Base-by-base conservation (phyloP, 2,113 vertebrate genomes). In the Sceloporus tristichus region DNA sequence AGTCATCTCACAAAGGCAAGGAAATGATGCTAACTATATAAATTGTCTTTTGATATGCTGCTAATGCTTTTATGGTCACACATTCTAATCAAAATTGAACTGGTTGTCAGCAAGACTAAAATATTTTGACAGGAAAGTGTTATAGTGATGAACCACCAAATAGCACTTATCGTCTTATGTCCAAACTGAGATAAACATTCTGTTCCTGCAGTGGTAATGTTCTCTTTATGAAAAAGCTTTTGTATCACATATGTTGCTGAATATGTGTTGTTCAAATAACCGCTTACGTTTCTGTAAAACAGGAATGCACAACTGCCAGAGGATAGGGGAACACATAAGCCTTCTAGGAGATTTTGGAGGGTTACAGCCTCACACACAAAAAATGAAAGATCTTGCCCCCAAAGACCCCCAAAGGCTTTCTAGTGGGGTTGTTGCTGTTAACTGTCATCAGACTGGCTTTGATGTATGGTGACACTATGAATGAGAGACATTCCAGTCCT, bases 111-210 rank as follows among this genome's bases (percentile, higher is more conserved):
- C 19, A 77, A 88, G 73, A 62, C 80, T 38, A 54, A 66, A 83
- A 88, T 83, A 88, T 88, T 88, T 70, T 88, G 87, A 88, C 73
- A 88, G 62, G 80, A 70, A 68, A 77, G 29, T 83, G 87, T 83
- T 83, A 79, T 76, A 68, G 42, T 14, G 87, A 83, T 83, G 82
- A 88, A 66, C 71, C 16, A 9, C 66, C 80, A 40, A 77, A 77
- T 19, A 84, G 80, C 74, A 68, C 80, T 75, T 77, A 83, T 82
- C 73, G 29, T 66, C 73, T 66, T 23, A 42, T 66, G 14, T 88
- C 73, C 87, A 83, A 83, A 68, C 42, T 84, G 74, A 83, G 74
- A 78, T 78, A 78, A 83, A 83, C 73, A 83, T 83, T 84, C n/a
- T 68, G 23, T 56, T 54, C 62, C 70, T 77, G 27, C 19, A 88